Evolutionary conservation across 2,113 vertebrate species (phyloP).

Genomic region (Psophia crepitans): DNA sequence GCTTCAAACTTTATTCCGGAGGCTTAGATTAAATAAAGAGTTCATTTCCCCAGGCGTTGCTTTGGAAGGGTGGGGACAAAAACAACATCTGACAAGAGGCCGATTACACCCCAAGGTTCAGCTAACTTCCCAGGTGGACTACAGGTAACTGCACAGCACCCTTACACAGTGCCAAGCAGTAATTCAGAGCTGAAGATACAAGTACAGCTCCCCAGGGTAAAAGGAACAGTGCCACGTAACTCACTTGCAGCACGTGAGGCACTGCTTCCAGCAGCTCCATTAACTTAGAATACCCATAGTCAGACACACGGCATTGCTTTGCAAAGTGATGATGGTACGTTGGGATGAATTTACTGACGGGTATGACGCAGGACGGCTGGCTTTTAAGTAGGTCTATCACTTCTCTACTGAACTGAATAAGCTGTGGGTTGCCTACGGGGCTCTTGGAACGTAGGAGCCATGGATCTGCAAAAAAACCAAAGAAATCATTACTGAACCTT

Average conservation of each 20-base stretch:
- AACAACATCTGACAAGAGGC: neutral
- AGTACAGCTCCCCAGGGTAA: neutral
- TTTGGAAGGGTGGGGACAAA: neutral
- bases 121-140: neutral
- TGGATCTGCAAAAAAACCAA: conserved; percentile 78
- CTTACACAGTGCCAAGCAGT: neutral
- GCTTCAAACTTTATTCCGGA: neutral
- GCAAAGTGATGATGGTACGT: conserved; percentile 96
- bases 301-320: conserved; percentile 95
- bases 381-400: conserved; percentile 93
- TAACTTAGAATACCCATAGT: conserved; percentile 93
- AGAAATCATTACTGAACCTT: neutral
- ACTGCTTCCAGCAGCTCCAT: conserved; percentile 94
- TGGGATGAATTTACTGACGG: conserved; percentile 92
- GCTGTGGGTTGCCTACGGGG: conserved; percentile 94
- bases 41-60: neutral
- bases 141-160: neutral
- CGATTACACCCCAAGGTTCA: neutral
- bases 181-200: neutral
- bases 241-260: conserved; percentile 94
- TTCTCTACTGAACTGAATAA: conserved; percentile 96
- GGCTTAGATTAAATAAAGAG: neutral
- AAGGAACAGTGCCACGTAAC: neutral
- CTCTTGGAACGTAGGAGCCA: conserved; percentile 95
- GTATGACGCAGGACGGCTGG: conserved; percentile 87